phyloP scores from a whole-genome alignment of 2,113 vertebrate species.

The Aramus guarauna region DNA sequence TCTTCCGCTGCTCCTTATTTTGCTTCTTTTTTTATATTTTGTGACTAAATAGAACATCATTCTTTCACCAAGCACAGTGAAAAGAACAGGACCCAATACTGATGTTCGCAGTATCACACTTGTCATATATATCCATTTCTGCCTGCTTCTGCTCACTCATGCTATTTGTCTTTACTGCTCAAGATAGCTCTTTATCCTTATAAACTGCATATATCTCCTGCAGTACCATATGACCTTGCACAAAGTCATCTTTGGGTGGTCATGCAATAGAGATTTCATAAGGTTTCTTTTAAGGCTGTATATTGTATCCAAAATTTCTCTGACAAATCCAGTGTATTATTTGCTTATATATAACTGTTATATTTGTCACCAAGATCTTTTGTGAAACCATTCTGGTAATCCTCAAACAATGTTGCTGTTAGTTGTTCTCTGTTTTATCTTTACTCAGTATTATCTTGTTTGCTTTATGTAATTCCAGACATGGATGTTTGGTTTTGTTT shows the following conservation, averaged over 20 bases:
- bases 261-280: neutral
- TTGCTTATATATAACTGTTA: conserved; percentile 10
- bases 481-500: neutral
- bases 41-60: neutral
- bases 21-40: neutral
- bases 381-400: neutral
- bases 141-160: neutral
- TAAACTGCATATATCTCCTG: neutral
- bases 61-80: neutral
- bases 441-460: neutral
- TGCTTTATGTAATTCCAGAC: neutral
- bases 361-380: neutral
- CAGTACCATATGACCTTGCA: conserved; percentile 17
- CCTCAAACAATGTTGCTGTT: neutral
- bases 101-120: neutral
- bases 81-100: neutral
- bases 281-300: neutral
- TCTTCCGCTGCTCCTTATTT: neutral
- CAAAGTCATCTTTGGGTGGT: conserved; percentile 27
- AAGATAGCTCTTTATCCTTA: conserved; percentile 7
- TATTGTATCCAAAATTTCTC: conserved; percentile 39
- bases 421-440: neutral
- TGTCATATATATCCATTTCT: conserved; percentile 6
- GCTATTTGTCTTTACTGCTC: conserved; percentile 59
- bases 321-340: conserved; percentile 16